Base-by-base conservation (phyloP, 2,888 invertebrate genomes). In the Furcula furcula region DNA sequence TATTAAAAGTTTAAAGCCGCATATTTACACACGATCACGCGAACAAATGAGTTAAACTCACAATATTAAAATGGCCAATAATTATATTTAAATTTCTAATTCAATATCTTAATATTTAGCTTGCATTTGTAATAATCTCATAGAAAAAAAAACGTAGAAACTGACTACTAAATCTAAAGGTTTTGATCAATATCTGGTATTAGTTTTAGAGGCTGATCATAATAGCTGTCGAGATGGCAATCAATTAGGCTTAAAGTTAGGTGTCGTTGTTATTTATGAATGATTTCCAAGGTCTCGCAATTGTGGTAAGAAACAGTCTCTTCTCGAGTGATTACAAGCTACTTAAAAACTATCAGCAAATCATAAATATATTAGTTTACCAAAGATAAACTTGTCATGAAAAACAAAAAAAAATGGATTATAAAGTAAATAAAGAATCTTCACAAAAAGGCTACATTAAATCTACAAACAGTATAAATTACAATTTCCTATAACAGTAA, bases 391-490 rank as follows among this genome's bases (percentile, higher is more conserved):
- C 48, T 67, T 72, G 69, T 77, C 67, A 73, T 72, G 65, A 48
- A 41, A 28, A 28, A 14, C n/a, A 28, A 10, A 18, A 52, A 59
- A 55, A 55, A 46, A 42, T 55, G 50, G 33, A 55, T 54, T 55
- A 52, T 50, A 49, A 50, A 51, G 62, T 71, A 67, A 70, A 73
- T 62, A 63, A 57, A 55, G 58, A 55, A 59, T 65, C 46, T 74
- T 58, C 65, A 72, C 70, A 69, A 66, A 61, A 64, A 65, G 65
- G 60, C 68, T 73, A 28, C 60, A 45, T 60, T 51, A 69, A 69
- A 63, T 61, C 76, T 80, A 78, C 66, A 74, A 75, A 78, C 65
- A 76, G 76, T 65, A 76, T 78, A 76, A 78, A 81, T 75, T 79
- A 81, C 73, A 75, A 63, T 72, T 69, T 67, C 54, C 66, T 73